These are phyloP conservation scores for Drosophila pandora DNA, from an alignment of 1,140 invertebrate genomes.

Conservation along the genomic window DNA sequence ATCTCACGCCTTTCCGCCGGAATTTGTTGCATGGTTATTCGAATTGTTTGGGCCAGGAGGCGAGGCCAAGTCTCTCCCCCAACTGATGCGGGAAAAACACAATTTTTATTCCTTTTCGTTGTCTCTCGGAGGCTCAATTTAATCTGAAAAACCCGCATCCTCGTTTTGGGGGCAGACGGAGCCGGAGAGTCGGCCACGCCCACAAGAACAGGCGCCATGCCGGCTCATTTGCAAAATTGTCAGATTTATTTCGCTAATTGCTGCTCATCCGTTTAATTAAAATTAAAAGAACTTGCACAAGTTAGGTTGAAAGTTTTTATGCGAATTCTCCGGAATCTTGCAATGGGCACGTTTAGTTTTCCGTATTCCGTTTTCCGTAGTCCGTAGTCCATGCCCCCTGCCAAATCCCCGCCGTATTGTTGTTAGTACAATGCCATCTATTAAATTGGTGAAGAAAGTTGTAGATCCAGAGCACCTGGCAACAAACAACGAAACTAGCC, in stretches of 20 bases:
- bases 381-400: slow-evolving; percentile 13
- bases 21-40: slow-evolving; percentile 40
- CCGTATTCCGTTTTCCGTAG: slow-evolving; percentile 18
- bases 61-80: background rate
- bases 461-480: slow-evolving; percentile 22
- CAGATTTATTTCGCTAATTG: slow-evolving; percentile 81
- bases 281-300: slow-evolving; percentile 75
- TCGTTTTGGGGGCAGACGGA: slow-evolving; percentile 6
- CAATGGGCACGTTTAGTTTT: slow-evolving; percentile 73
- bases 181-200: background rate
- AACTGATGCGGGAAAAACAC: slow-evolving; percentile 26
- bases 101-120: slow-evolving; percentile 18
- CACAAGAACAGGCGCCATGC: slow-evolving; percentile 30
- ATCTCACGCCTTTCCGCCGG: background rate
- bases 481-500: slow-evolving; percentile 39
- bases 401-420: slow-evolving; percentile 17
- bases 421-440: slow-evolving; percentile 48
- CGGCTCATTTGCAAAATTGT: slow-evolving; percentile 78
- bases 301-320: slow-evolving; percentile 65
- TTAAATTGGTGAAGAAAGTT: slow-evolving; percentile 51
- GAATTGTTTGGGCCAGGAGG: slow-evolving; percentile 29
- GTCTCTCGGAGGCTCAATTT: slow-evolving; percentile 13
- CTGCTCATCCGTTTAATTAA: slow-evolving; percentile 82
- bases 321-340: slow-evolving; percentile 55
- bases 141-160: slow-evolving; percentile 16